These are phyloP conservation scores for Dryas iulia DNA, from an alignment of 1,140 invertebrate genomes.

Conservation along the genomic window DNA sequence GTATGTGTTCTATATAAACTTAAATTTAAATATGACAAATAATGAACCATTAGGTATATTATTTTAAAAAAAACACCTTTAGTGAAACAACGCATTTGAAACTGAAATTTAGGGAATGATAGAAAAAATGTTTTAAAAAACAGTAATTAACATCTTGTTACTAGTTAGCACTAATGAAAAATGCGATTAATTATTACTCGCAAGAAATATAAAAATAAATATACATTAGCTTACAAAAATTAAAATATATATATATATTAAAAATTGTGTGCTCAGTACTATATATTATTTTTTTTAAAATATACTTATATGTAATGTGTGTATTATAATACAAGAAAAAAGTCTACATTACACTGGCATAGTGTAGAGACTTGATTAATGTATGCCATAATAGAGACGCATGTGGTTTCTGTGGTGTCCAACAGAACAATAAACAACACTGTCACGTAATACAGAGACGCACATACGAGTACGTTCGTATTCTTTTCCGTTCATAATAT, in stretches of 20 bases:
- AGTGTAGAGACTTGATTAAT: not conserved
- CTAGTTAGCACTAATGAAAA: too few species aligned
- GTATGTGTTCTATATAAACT: too few species aligned
- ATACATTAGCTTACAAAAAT: too few species aligned
- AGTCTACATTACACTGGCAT: not conserved
- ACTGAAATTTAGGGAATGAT: too few species aligned
- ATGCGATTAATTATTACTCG: too few species aligned
- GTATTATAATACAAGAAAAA: not conserved
- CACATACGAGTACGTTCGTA: not conserved
- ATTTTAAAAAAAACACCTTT: too few species aligned
- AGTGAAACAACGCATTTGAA: too few species aligned
- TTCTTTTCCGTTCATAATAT: not conserved
- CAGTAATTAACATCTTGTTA: too few species aligned
- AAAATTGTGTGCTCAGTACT: not conserved
- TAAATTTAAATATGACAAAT: too few species aligned
- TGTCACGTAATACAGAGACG: not conserved
- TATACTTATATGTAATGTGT: not conserved
- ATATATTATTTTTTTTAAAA: not conserved
- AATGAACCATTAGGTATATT: too few species aligned
- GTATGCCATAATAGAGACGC: slow-evolving; percentile 9
- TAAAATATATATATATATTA: not conserved
- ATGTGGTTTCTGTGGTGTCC: slow-evolving; percentile 14
- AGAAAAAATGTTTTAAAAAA: too few species aligned
- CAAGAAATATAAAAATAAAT: too few species aligned
- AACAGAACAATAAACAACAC: slow-evolving; percentile 3